These are phyloP conservation scores for Siniperca chuatsi DNA, from an alignment of 2,113 vertebrate genomes.

Conservation along the genomic window DNA sequence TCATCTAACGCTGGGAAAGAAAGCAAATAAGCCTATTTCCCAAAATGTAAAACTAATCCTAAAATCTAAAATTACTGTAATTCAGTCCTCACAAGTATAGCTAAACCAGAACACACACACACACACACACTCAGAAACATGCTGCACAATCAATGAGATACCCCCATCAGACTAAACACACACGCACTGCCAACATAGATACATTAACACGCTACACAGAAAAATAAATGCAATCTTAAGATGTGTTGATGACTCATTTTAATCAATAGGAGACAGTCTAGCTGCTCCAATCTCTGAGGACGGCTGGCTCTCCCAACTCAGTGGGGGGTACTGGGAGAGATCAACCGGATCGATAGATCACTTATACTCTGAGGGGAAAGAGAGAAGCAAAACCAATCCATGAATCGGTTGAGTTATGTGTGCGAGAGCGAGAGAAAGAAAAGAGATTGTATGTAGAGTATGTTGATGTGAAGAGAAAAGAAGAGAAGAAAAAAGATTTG, in stretches of 20 bases:
- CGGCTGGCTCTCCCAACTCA: slow-evolving; percentile 23
- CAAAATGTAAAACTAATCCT: slow-evolving; percentile 17
- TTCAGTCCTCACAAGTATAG: background rate
- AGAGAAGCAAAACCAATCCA: slow-evolving; percentile 44
- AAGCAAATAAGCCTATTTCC: slow-evolving; percentile 1
- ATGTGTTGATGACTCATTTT: slow-evolving; percentile 60
- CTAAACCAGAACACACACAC: slow-evolving; percentile 1
- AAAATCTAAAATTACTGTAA: background rate
- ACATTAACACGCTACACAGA: slow-evolving; percentile 9
- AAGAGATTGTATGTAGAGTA: background rate
- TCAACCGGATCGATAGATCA: slow-evolving; percentile 63
- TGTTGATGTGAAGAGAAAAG: background rate
- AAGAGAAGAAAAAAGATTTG: slow-evolving; percentile 16
- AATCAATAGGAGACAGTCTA: slow-evolving; percentile 53
- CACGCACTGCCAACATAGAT: slow-evolving; percentile 3
- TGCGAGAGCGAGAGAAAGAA: background rate
- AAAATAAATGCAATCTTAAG: slow-evolving; percentile 55
- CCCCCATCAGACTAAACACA: background rate
- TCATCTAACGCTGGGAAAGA: background rate
- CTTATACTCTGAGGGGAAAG: slow-evolving; percentile 19
- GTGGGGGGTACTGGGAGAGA: slow-evolving; percentile 45
- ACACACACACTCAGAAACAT: slow-evolving; percentile 1
- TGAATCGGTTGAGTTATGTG: slow-evolving; percentile 15
- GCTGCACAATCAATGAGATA: slow-evolving; percentile 2
- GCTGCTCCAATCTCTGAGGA: slow-evolving; percentile 37